Conservation (phyloP, 2,113 vertebrate species). For the Chinchilla lanigera region DNA sequence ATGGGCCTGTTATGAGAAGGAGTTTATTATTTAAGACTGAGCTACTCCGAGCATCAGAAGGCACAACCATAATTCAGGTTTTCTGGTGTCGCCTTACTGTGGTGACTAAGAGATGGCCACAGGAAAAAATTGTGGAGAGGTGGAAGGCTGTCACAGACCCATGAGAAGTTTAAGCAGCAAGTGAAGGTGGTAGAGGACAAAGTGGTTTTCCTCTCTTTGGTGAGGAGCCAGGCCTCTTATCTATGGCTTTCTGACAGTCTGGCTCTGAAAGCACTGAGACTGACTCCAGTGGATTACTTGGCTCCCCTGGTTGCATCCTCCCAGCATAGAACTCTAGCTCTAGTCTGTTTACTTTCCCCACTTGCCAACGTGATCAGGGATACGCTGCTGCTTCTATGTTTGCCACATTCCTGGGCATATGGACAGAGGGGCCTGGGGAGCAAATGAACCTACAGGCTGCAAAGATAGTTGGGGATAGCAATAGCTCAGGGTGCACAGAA, state of each 20-base stretch:
- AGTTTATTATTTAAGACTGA: not conserved
- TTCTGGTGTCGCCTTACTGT: not conserved
- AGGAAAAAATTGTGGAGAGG: not conserved
- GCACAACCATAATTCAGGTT: not conserved
- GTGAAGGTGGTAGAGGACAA: not conserved
- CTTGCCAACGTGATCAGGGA: not conserved
- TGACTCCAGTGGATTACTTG: not conserved
- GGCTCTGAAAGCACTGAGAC: not conserved
- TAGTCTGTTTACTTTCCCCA: not conserved
- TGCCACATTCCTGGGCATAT: not conserved
- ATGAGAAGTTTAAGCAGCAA: not conserved
- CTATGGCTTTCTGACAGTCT: not conserved
- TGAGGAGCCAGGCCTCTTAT: not conserved
- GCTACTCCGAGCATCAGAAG: not conserved
- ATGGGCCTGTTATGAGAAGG: not conserved
- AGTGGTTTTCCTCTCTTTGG: not conserved
- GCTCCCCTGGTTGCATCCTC: not conserved
- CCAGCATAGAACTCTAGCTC: not conserved
- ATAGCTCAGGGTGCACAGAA: not conserved
- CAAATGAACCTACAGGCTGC: not conserved
- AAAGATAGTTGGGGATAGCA: not conserved
- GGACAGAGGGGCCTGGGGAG: not conserved
- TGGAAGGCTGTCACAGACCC: not conserved
- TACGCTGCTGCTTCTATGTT: not conserved
- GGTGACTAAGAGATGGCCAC: not conserved